These are phyloP conservation scores for Pogonocherus hispidulus DNA, from an alignment of 2,888 invertebrate species.

Conservation along the genomic window DNA sequence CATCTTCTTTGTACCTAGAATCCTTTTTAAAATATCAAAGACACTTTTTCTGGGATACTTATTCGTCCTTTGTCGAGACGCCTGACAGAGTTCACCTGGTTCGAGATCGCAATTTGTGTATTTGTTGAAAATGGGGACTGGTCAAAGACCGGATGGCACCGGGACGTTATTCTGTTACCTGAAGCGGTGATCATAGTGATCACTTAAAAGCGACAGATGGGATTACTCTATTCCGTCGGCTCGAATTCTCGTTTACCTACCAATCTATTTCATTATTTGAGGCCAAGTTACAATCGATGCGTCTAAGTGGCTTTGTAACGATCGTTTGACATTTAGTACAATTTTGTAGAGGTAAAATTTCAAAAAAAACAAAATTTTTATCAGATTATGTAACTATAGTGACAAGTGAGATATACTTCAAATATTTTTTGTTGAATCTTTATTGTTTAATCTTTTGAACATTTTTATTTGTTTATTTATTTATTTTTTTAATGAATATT, in stretches of 20 bases:
- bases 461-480: too few relatives aligned
- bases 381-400: too few relatives aligned
- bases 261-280: too few relatives aligned
- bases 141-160: conserved; percentile 58
- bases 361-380: too few relatives aligned
- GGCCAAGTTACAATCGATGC: too few relatives aligned
- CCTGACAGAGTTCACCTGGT: conserved; percentile 60
- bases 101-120: conserved; percentile 59
- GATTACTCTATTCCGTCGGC: conserved; percentile 53
- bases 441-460: too few relatives aligned
- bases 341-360: too few relatives aligned
- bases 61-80: conserved; percentile 58
- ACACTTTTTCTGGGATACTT: conserved; percentile 59
- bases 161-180: conserved; percentile 57
- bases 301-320: too few relatives aligned
- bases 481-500: too few relatives aligned
- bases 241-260: conserved; percentile 38
- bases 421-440: too few relatives aligned
- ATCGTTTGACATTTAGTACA: too few relatives aligned
- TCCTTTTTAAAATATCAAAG: conserved; percentile 55
- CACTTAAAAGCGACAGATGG: conserved; percentile 58
- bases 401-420: too few relatives aligned
- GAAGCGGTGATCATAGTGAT: conserved; percentile 49
- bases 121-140: conserved; percentile 56
- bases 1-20: conserved; percentile 53